Base-by-base conservation (phyloP, 2,888 invertebrate genomes). In the Digitonthophagus gazella region DNA sequence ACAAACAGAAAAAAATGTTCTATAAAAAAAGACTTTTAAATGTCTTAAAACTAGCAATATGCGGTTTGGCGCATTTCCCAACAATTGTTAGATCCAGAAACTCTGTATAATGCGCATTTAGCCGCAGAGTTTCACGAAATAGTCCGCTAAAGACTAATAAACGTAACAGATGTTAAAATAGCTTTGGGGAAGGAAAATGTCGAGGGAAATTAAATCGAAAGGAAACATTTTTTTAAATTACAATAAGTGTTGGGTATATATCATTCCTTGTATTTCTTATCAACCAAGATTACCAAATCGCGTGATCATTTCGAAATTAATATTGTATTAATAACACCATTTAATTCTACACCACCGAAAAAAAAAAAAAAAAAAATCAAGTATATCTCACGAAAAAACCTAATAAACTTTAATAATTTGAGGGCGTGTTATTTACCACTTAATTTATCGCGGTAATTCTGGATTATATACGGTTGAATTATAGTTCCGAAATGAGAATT, bases 261-360 rank as follows among this genome's bases (percentile, higher is more conserved):
- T n/a, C n/a, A n/a, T 44, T 44, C 28, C 28, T 44, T 44, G n/a
- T n/a, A 8, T 44, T 44, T 44, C 28, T 44, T 44, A 44, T 44
- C 28, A 8, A 8, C 1, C 28, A 19, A 61, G 18, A 61, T 18
- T 18, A 61, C 19, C 18, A 19, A 61, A 61, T 61, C 18, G 61
- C 61, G 61, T 61, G 61, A 61, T 19, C 18, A 5, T 16, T 11
- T 5, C 8, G 6, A 61, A 61, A 19, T 20, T 64, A 67, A 72
- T 72, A 74, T 73, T 67, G 71, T 67, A 72, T 74, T 73, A 68
- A 71, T 71, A 68, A 67, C n/a, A n/a, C n/a, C 67, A 70, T 73
- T 74, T 74, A 70, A 70, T 72, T 72, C 69, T 67, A 67, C 66
- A 44, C 28, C 28, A 44, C 28, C 11, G 28, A 44, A 44, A 44